These are phyloP conservation scores for Drosophila mojavensis DNA, from an alignment of 1,140 invertebrate species.

Conservation along the genomic window DNA sequence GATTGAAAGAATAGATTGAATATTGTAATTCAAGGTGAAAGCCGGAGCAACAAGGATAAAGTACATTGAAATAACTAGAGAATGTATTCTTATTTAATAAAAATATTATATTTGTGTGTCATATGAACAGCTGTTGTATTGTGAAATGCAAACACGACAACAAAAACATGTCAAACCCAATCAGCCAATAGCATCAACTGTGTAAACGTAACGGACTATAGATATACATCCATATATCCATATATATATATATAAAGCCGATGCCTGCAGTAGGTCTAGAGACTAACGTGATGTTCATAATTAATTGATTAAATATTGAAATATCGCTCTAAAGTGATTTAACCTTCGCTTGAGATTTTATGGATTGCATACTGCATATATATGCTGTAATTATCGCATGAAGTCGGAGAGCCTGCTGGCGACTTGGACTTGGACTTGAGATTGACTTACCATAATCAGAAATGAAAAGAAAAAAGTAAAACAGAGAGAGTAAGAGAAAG, in stretches of 20 bases:
- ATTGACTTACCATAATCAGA: constrained; percentile 28
- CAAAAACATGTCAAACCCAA: neutral
- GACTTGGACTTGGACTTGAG: no score
- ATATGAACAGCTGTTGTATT: constrained; percentile 4
- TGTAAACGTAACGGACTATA: neutral
- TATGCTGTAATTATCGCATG: constrained; percentile 1
- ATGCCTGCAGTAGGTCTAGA: neutral
- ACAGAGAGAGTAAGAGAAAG: neutral
- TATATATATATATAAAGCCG: no score
- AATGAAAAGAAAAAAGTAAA: neutral
- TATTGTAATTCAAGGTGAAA: no score
- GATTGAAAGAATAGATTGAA: no score
- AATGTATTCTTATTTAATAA: neutral
- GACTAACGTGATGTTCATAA: constrained; percentile 17
- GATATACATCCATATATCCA: no score
- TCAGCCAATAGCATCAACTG: constrained; percentile 5
- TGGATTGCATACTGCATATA: constrained; percentile 1
- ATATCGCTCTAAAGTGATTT: constrained; percentile 17
- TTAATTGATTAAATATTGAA: constrained; percentile 35
- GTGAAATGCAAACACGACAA: constrained; percentile 1
- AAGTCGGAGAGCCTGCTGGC: no score
- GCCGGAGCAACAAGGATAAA: neutral
- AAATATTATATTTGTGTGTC: neutral
- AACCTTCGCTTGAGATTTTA: constrained; percentile 12
- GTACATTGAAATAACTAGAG: neutral